phyloP scores from a whole-genome alignment of 1,140 invertebrate species.

The Cherax quadricarinatus region DNA sequence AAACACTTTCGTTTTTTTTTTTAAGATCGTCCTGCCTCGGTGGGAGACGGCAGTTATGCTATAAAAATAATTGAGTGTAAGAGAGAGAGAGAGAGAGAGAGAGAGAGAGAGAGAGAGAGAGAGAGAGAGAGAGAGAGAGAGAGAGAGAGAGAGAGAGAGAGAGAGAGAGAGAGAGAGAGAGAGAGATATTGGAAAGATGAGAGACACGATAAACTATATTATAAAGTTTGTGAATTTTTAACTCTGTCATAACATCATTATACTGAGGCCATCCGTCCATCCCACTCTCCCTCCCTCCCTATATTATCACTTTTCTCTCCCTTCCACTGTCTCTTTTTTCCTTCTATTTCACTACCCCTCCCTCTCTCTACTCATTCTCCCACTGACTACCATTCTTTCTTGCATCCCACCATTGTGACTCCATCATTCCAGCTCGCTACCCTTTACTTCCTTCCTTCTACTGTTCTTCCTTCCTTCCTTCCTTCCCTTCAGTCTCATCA shows the following conservation, averaged over 20 bases:
- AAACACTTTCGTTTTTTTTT: too few species aligned
- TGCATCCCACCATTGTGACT: not conserved
- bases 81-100: slow-evolving; percentile 30
- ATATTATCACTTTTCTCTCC: not conserved
- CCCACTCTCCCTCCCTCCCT: too few species aligned
- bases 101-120: slow-evolving; percentile 23
- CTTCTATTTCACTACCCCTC: not conserved
- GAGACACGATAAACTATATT: too few species aligned
- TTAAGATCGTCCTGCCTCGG: too few species aligned
- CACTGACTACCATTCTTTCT: not conserved
- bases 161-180: too few species aligned
- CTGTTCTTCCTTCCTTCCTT: not conserved
- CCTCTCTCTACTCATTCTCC: not conserved
- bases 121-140: not conserved
- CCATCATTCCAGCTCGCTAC: not conserved
- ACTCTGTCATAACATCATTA: too few species aligned
- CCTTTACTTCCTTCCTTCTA: not conserved
- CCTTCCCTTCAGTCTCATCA: too few species aligned
- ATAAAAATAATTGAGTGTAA: not conserved
- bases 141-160: not conserved
- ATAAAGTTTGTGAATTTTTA: too few species aligned
- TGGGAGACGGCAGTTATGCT: too few species aligned
- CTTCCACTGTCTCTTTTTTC: not conserved
- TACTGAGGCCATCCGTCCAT: too few species aligned
- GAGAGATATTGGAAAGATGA: too few species aligned